Conservation (phyloP, 2,888 invertebrate species). For the Mesodorylaimus sp. region DNA sequence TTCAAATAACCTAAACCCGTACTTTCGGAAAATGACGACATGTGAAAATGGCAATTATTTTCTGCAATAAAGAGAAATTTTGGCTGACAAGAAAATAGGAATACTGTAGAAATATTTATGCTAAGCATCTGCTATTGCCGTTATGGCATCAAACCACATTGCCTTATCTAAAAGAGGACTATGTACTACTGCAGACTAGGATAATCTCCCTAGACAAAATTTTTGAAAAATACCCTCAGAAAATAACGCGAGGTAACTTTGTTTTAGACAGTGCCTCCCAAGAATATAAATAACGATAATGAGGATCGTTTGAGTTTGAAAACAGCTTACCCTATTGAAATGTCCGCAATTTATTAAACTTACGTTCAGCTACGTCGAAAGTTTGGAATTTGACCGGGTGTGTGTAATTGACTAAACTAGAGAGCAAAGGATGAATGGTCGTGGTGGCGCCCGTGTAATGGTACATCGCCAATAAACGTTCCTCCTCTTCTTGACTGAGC, state of each 20-base stretch:
- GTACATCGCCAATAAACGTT: constrained; percentile 37
- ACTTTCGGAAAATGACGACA: constrained; percentile 98
- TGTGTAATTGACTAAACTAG: constrained; percentile 97
- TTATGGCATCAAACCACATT: constrained; percentile 7
- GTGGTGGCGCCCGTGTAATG: constrained; percentile 92
- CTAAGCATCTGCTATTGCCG: not conserved
- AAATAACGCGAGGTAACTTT: no score
- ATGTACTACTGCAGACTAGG: no score
- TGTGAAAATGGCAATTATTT: constrained; percentile 84
- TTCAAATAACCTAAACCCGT: constrained; percentile 86
- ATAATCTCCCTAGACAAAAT: no score
- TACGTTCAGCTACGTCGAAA: constrained; percentile 88
- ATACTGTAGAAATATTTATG: not conserved
- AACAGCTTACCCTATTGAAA: no score
- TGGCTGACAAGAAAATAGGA: not conserved
- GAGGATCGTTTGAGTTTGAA: no score
- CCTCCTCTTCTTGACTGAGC: constrained; percentile 37
- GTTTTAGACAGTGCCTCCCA: no score
- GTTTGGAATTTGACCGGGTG: constrained; percentile 97
- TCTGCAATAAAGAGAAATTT: constrained; percentile 42
- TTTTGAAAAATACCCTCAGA: no score
- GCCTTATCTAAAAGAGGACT: no score
- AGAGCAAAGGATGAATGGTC: constrained; percentile 95
- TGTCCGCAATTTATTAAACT: constrained; percentile 10
- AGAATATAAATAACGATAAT: no score